phyloP scores from a whole-genome alignment of 2,888 invertebrate genomes.

The Synergus umbraculus region DNA sequence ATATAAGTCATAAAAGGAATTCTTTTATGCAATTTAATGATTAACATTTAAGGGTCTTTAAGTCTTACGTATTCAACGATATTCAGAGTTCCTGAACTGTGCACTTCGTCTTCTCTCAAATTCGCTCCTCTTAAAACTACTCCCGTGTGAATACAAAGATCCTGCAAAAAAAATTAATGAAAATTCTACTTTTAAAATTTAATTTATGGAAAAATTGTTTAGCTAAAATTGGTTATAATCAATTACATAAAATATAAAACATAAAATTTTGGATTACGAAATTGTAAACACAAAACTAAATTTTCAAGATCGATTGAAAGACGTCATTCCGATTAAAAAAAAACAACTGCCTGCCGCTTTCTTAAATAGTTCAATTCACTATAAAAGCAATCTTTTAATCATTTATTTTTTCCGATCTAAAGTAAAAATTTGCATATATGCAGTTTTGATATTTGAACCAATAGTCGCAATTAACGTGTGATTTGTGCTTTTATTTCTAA shows the following conservation, averaged over 20 bases:
- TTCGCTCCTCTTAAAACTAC: conserved; percentile 84
- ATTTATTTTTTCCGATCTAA: too few species aligned
- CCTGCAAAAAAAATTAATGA: conserved; percentile 76
- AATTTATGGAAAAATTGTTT: background rate
- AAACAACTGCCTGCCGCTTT: too few species aligned
- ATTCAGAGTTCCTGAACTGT: conserved; percentile 83
- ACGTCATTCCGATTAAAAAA: too few species aligned
- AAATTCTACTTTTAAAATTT: conserved; percentile 34
- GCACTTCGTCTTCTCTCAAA: conserved; percentile 80
- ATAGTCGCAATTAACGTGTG: background rate
- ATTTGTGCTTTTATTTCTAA: background rate
- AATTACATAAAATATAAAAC: too few species aligned
- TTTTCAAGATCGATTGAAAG: too few species aligned
- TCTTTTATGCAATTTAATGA: conserved; percentile 12
- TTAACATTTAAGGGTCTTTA: conserved; percentile 23
- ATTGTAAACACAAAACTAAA: too few species aligned
- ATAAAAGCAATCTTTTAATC: too few species aligned
- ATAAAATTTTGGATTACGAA: too few species aligned
- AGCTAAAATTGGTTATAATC: too few species aligned
- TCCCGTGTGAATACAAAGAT: conserved; percentile 89
- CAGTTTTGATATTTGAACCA: background rate
- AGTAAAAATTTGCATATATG: background rate
- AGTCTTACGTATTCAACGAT: conserved; percentile 81
- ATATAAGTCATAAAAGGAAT: background rate
- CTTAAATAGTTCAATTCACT: too few species aligned